Evolutionary conservation across 2,113 vertebrate genomes (phyloP).

Genomic region (Pandion haliaetus): DNA sequence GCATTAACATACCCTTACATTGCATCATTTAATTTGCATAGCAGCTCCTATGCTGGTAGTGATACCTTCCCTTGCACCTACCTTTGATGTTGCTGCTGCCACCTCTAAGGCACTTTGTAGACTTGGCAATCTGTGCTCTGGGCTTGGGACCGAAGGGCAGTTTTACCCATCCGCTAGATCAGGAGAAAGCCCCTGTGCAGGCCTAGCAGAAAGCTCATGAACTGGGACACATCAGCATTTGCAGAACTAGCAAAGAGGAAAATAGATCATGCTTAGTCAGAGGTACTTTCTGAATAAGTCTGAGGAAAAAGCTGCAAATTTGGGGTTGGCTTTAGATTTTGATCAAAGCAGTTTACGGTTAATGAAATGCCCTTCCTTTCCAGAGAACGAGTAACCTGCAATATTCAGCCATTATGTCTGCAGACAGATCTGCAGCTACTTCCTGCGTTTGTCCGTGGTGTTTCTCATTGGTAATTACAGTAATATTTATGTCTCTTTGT

Average conservation of each 20-base stretch:
- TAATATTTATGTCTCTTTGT: constrained; percentile 30
- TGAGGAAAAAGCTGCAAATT: background rate
- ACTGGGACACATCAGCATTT: background rate
- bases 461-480: constrained; percentile 39
- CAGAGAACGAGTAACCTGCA: background rate
- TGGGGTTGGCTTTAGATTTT: background rate
- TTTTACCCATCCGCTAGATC: background rate
- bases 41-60: background rate
- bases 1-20: constrained; percentile 44
- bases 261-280: background rate
- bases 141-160: background rate
- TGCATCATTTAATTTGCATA: constrained; percentile 45
- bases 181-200: background rate
- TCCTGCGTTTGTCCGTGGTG: background rate
- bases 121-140: background rate
- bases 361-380: background rate
- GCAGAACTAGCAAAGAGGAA: background rate
- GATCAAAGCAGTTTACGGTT: background rate
- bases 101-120: background rate
- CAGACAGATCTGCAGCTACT: background rate
- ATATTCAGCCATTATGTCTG: background rate
- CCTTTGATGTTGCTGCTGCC: constrained; percentile 3
- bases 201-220: background rate
- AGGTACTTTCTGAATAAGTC: background rate
- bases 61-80: background rate